Evolutionary conservation across 1,140 invertebrate genomes (phyloP).

Genomic region (Nylanderia fulva): DNA sequence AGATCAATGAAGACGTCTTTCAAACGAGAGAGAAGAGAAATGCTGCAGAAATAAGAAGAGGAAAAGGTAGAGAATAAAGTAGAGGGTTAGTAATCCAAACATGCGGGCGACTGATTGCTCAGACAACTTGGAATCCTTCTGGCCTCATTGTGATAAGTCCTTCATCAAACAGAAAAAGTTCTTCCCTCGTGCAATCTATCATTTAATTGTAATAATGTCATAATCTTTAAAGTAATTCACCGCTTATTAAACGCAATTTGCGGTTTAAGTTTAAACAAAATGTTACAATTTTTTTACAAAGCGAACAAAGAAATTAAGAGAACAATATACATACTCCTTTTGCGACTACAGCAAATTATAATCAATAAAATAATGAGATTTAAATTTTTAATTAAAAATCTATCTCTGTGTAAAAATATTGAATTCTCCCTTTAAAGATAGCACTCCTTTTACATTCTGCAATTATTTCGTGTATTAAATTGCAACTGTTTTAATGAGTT

Average conservation of each 20-base stretch:
- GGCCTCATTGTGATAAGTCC: constrained; percentile 44
- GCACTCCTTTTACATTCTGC: too few species aligned
- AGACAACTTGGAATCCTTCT: constrained; percentile 56
- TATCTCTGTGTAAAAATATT: too few species aligned
- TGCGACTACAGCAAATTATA: too few species aligned
- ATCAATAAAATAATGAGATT: too few species aligned
- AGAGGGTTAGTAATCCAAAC: constrained; percentile 63
- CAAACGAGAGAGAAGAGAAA: background rate
- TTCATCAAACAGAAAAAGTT: constrained; percentile 33
- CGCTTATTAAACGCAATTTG: background rate
- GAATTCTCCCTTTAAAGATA: too few species aligned
- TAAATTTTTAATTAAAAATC: too few species aligned
- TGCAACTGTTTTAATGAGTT: constrained; percentile 3
- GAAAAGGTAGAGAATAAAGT: constrained; percentile 11
- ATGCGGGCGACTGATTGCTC: constrained; percentile 69
- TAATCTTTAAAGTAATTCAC: background rate
- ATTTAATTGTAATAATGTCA: constrained; percentile 12
- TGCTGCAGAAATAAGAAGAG: constrained; percentile 14
- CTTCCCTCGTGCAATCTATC: constrained; percentile 14
- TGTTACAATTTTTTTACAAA: too few species aligned
- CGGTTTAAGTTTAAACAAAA: too few species aligned
- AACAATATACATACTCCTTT: too few species aligned
- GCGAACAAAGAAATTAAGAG: too few species aligned
- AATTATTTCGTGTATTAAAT: background rate
- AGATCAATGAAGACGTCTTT: constrained; percentile 40